Base-by-base conservation (phyloP, 2,797 vertebrate genomes). In the Vipera ursinii region DNA sequence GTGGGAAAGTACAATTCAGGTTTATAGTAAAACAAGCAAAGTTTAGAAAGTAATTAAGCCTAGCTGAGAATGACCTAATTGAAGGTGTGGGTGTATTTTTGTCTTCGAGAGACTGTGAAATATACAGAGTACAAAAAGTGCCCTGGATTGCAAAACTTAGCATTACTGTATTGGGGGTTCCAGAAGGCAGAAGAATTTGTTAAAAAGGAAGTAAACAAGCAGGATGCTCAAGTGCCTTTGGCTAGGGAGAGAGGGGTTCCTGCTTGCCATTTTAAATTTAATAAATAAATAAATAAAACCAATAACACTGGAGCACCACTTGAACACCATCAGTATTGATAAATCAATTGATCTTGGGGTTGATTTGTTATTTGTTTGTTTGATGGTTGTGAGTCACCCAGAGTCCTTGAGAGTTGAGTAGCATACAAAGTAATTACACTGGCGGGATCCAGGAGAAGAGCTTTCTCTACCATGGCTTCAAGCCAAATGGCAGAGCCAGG, bases 1-100 rank as follows among this genome's bases (percentile, higher is more conserved):
- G 93, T 0, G 89, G 91, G 95, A 95, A 94, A 94, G 69, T 65
- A 89, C 87, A 95, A 88, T 28, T 24, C 90, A 60, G 87, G 92
- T 53, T 89, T 89, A 28, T 6, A 65, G 61, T 17, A 48, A 92
- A 96, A 93, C 48, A 14, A 28, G 56, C 73, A 93, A n/a, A 61
- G 61, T 93, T 82, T 60, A 94, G 48, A 24, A 92, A 87, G 93
- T 38, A 14, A 82, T 59, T 6, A 48, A 82, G 4, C 24, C 0
- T 9, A 53, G 26, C 6, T 38, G 44, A 82, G 24, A 26, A 59
- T 26, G 51, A 56, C 13, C 44, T 73, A 95, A 94, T 12, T 89
- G 89, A 78, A 59, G 93, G 94, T 0, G 0, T 57, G 89, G 86
- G 91, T 94, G 48, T 65, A 92, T 89, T 90, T 93, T 78, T 93